These are phyloP conservation scores for Lycaena phlaeas DNA, from an alignment of 2,888 invertebrate genomes.

Conservation along the genomic window DNA sequence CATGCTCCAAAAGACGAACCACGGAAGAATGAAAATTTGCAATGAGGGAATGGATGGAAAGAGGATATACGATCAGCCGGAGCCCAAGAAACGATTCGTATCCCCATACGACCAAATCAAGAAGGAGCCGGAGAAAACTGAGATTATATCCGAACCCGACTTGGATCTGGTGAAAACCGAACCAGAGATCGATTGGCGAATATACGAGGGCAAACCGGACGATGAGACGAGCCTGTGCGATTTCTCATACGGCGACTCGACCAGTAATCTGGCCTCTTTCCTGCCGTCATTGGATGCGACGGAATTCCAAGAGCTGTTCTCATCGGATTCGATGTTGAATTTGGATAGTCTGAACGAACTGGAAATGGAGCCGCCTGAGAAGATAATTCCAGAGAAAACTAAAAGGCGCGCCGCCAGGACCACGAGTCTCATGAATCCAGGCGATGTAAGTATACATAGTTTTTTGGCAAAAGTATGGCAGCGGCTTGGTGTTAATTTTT, in stretches of 20 bases:
- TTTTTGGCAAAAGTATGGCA: neutral
- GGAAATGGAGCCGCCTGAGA: constrained; percentile 24
- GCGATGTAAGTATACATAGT: constrained; percentile 24
- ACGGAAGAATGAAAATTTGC: constrained; percentile 40
- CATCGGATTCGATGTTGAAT: constrained; percentile 30
- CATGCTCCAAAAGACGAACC: constrained; percentile 53
- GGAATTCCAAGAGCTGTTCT: constrained; percentile 42
- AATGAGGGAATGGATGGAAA: constrained; percentile 22
- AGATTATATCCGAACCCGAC: constrained; percentile 35
- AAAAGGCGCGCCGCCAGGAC: constrained; percentile 32
- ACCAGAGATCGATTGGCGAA: constrained; percentile 39
- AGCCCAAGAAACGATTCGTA: constrained; percentile 25
- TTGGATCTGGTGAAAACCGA: constrained; percentile 43
- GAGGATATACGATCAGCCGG: constrained; percentile 37
- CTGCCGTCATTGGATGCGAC: constrained; percentile 35
- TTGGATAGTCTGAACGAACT: constrained; percentile 32
- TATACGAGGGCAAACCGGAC: constrained; percentile 30
- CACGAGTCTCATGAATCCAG: constrained; percentile 30
- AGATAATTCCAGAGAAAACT: constrained; percentile 28
- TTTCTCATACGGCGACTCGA: constrained; percentile 47
- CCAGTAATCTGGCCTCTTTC: constrained; percentile 33
- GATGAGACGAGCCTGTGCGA: constrained; percentile 42
- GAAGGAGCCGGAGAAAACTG: constrained; percentile 27
- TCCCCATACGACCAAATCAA: constrained; percentile 29
- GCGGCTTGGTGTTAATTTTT: no score